Evolutionary conservation across 2,888 invertebrate species (phyloP), one percentile per base, ranked within the genome.

Genomic region (Acleris cristana): DNA sequence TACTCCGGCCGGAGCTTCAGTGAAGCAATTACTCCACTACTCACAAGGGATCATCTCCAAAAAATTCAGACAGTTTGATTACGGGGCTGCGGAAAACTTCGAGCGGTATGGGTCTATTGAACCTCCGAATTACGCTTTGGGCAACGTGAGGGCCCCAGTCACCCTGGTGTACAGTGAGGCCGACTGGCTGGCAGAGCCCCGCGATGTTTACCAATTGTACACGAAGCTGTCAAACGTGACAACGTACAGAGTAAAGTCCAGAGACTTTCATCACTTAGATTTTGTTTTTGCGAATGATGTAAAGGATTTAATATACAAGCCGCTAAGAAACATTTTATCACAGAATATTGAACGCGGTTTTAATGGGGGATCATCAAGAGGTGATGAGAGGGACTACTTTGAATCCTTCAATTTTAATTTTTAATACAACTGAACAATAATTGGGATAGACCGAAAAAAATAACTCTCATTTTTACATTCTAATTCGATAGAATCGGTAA

Each of bases 131-230:
- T 92, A 92, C 69, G 69, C 73, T 1, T 62, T 91, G 54, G 75
- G 76, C 6, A 82, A 80, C 10, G 74, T 92, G 16, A 72, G 67
- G 1, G 78, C 83, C 0, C 90, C 91, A 0, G 81, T 92, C 5
- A 81, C 84, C 8, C 71, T 93, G 57, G 82, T 90, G 58, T 88
- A 87, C 70, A 86, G 87, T 40, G 84, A 85, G 3, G 94, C 94
- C 18, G 97, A 97, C 80, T 95, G 95, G 94, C 79, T 96, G 21
- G 94, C 95, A 1, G 87, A 93, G 59, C 89, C 93, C 3, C 80
- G 82, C 72, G 95, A 95, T 69, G 94, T 95, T 0, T 81, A 93
- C 51, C 82, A 86, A 18, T 78, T 95, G 59, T 89, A 92, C 45
- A 79, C 83, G 14, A 83, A 87, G 65, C 79, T 96, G 52, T 86